Conservation (phyloP, 2,888 invertebrate species). For the Idaea dimidiata region DNA sequence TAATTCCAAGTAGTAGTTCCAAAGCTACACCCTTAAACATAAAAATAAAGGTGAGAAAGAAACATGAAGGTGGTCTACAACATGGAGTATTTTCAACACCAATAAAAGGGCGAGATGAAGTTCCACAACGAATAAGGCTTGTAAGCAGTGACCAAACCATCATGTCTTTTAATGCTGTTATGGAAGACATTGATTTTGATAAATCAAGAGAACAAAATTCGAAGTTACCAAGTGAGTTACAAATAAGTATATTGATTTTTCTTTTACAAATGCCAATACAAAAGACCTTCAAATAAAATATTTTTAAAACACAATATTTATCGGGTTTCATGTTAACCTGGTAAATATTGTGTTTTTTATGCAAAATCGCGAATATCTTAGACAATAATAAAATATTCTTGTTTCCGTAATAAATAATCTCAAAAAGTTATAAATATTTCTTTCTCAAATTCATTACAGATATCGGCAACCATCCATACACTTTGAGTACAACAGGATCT, state of each 20-base stretch:
- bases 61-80: conserved; percentile 35
- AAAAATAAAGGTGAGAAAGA: conserved; percentile 61
- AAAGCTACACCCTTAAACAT: conserved; percentile 53
- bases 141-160: conserved; percentile 66
- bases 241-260: not conserved
- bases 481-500: conserved; percentile 8
- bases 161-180: conserved; percentile 60
- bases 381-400: too few relatives aligned
- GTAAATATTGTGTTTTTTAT: too few relatives aligned
- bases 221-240: conserved; percentile 32
- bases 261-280: not conserved
- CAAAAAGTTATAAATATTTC: too few relatives aligned
- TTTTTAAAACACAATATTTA: too few relatives aligned
- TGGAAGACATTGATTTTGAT: conserved; percentile 46
- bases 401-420: too few relatives aligned
- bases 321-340: too few relatives aligned
- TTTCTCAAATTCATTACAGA: not conserved
- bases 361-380: too few relatives aligned
- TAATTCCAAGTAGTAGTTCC: conserved; percentile 26
- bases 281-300: too few relatives aligned
- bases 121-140: conserved; percentile 44
- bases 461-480: conserved; percentile 3
- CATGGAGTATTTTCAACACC: conserved; percentile 43
- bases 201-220: conserved; percentile 39
- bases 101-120: conserved; percentile 24